These are phyloP conservation scores for Pseudomugil gertrudae DNA, from an alignment of 2,797 vertebrate genomes.

Conservation along the genomic window DNA sequence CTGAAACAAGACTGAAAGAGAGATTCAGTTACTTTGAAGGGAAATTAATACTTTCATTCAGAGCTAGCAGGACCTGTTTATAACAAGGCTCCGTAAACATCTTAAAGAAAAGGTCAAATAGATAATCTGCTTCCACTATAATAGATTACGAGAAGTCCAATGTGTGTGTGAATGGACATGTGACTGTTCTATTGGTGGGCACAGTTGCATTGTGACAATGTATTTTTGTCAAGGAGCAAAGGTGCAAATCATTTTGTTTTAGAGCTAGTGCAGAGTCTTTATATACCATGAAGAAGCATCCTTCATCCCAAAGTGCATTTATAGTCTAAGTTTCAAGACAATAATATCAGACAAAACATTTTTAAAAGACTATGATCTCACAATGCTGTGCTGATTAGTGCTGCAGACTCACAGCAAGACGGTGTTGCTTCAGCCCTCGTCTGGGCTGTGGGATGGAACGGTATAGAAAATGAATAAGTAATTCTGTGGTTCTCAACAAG, in stretches of 20 bases:
- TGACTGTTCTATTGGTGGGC: not conserved
- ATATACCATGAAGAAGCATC: not conserved
- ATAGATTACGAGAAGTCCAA: conserved; percentile 52
- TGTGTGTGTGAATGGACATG: conserved; percentile 9
- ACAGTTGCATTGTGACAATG: not conserved
- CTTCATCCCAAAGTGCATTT: not conserved
- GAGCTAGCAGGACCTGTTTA: conserved; percentile 51
- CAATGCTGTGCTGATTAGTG: too few relatives aligned
- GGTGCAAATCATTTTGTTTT: not conserved
- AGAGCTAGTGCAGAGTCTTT: not conserved
- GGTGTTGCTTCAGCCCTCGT: too few relatives aligned
- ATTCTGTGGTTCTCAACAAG: too few relatives aligned
- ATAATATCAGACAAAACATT: not conserved
- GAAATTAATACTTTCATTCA: conserved; percentile 63
- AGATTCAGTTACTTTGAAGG: conserved; percentile 6
- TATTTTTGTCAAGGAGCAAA: not conserved
- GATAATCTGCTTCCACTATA: conserved; percentile 78
- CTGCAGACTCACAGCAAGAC: too few relatives aligned
- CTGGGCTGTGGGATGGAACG: too few relatives aligned
- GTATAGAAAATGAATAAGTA: too few relatives aligned
- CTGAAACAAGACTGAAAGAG: not conserved
- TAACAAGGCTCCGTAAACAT: conserved; percentile 77
- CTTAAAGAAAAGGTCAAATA: conserved; percentile 82
- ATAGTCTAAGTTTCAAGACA: not conserved
- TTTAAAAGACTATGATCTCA: too few relatives aligned